phyloP scores from a whole-genome alignment of 2,888 invertebrate genomes.

The Suillia variegata region DNA sequence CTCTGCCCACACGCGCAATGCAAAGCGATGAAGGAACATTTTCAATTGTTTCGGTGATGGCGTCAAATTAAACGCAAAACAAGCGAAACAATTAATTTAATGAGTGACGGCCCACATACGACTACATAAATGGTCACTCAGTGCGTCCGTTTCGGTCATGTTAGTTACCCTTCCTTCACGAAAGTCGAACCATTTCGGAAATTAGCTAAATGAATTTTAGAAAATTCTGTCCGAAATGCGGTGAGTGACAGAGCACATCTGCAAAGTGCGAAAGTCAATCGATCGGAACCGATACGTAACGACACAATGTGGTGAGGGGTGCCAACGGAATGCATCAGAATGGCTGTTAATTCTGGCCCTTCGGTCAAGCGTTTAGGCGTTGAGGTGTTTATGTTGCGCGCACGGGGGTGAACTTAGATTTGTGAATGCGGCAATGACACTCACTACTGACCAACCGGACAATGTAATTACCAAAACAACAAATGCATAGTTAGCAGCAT shows the following conservation, averaged over 20 bases:
- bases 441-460: conserved; percentile 33
- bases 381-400: too few relatives aligned
- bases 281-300: conserved; percentile 24
- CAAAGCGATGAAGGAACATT: not conserved
- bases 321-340: too few relatives aligned
- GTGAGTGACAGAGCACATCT: conserved; percentile 18
- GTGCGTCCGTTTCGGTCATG: too few relatives aligned
- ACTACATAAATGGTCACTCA: too few relatives aligned
- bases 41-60: conserved; percentile 44
- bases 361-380: too few relatives aligned
- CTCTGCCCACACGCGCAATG: too few relatives aligned
- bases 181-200: too few relatives aligned
- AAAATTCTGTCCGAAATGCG: not conserved
- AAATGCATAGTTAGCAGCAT: too few relatives aligned
- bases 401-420: too few relatives aligned
- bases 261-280: conserved; percentile 19
- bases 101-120: conserved; percentile 30
- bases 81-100: conserved; percentile 52
- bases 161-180: not conserved
- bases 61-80: conserved; percentile 36
- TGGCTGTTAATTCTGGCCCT: too few relatives aligned
- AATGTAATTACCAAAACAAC: not conserved
- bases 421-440: conserved; percentile 29
- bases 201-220: too few relatives aligned
- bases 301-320: too few relatives aligned